Evolutionary conservation across 2,888 invertebrate genomes (phyloP).

Genomic region (Tubiluchus corallicola): DNA sequence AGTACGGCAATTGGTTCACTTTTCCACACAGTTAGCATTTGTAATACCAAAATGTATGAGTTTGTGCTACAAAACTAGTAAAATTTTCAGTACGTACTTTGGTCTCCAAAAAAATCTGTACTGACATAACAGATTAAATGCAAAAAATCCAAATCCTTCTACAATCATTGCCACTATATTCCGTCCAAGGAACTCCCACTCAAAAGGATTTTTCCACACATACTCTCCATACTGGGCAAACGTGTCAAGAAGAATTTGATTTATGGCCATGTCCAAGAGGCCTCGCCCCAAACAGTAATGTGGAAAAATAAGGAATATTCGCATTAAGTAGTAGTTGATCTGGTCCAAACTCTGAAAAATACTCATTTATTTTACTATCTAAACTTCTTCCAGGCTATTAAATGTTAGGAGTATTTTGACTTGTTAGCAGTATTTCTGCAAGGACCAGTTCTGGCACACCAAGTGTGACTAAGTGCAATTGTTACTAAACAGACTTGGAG

Average conservation of each 20-base stretch:
- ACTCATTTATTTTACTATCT: too few relatives aligned
- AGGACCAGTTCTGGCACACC: too few relatives aligned
- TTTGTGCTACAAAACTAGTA: too few relatives aligned
- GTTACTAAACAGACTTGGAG: too few relatives aligned
- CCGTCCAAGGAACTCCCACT: conserved; percentile 44
- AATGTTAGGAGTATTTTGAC: too few relatives aligned
- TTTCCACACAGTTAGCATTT: too few relatives aligned
- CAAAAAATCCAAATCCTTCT: conserved; percentile 41
- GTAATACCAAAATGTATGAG: too few relatives aligned
- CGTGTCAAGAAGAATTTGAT: conserved; percentile 34
- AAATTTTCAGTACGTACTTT: conserved; percentile 14
- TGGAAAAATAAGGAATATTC: conserved; percentile 56
- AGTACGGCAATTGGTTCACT: too few relatives aligned
- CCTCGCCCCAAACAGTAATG: conserved; percentile 72
- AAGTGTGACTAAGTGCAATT: too few relatives aligned
- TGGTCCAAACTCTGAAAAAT: too few relatives aligned
- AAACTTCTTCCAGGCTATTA: too few relatives aligned
- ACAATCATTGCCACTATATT: conserved; percentile 44
- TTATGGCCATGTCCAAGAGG: conserved; percentile 52
- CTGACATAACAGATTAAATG: conserved; percentile 38
- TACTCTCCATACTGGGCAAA: conserved; percentile 24
- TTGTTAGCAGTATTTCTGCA: too few relatives aligned
- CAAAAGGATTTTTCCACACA: conserved; percentile 23
- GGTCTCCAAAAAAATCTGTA: conserved; percentile 30
- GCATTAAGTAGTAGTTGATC: conserved; percentile 46